Percentiles rank a stretch among this genome's conserved stretches.
Conservation (phyloP, 2,888 invertebrate species). For the Cryptocephalus primarius region DNA sequence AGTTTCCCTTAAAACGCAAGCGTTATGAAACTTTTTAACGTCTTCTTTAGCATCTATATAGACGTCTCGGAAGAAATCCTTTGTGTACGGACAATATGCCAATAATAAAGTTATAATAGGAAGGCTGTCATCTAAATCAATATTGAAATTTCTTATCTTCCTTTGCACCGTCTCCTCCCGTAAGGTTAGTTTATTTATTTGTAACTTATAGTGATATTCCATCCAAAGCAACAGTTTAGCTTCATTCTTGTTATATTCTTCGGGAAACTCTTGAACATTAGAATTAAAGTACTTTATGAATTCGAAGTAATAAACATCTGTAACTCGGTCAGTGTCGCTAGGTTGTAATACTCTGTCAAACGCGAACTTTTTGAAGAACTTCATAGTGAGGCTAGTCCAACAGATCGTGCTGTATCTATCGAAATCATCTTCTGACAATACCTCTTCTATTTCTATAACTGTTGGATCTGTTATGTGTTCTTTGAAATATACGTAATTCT, state of each 20-base stretch:
- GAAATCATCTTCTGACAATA: conserved; percentile 16
- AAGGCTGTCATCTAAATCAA: too few relatives aligned
- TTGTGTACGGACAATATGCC: conserved; percentile 49
- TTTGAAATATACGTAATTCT: conserved; percentile 29
- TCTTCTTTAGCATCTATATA: conserved; percentile 34
- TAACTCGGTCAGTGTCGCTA: neutral
- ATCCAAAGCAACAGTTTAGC: conserved; percentile 36
- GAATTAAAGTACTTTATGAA: conserved; percentile 9
- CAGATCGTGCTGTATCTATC: conserved; percentile 32
- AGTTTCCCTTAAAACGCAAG: conserved; percentile 34
- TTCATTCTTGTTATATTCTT: conserved; percentile 19
- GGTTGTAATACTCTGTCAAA: conserved; percentile 30
- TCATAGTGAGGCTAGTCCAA: conserved; percentile 53
- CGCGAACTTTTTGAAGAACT: conserved; percentile 45
- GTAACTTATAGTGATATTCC: conserved; percentile 30
- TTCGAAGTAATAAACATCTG: conserved; percentile 19
- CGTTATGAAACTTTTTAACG: conserved; percentile 45
- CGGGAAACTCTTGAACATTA: conserved; percentile 4
- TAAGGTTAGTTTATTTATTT: conserved; percentile 36
- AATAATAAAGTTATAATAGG: conserved; percentile 43
- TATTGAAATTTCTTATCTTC: too few relatives aligned
- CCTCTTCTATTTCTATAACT: neutral
- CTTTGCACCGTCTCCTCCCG: too few relatives aligned
- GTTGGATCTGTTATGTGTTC: conserved; percentile 6
- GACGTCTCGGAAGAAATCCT: conserved; percentile 37